Base-by-base conservation (phyloP, 2,113 vertebrate species). In the Lota lota region DNA sequence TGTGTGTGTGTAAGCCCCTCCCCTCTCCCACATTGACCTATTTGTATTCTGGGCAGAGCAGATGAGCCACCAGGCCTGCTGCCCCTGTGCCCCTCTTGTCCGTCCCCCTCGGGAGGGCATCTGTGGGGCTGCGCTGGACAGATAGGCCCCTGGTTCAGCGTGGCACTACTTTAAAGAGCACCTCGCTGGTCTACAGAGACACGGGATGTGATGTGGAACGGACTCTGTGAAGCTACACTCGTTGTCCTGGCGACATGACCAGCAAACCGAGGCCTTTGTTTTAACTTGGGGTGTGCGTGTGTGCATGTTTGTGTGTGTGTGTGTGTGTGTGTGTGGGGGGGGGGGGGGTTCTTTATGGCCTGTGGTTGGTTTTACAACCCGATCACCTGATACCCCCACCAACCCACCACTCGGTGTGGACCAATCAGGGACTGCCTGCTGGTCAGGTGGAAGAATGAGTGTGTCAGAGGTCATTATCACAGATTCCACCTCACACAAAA, bases 31-130 rank as follows among this genome's bases (percentile, higher is more conserved):
- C 85, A 88, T 78, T 93, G 92, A 92, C 90, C 92, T 91, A 93
- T 93, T 93, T 93, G 91, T 92, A 91, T 92, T 92, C 89, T 90
- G 84, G 86, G 88, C 90, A 90, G 87, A 91, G 86, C 90, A 92
- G 91, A 93, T 92, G 91, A 92, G 90, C 87, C 90, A 91, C 80
- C 86, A 87, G 88, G 85, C 84, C 88, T 59, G 77, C 84, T 85
- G 82, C 80, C 82, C 5, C 88, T 86, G 83, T 77, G 83, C 80
- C 82, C 83, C 79, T 87, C 80, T 68, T 79, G 81, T 79, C 75
- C 60, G 73, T 79, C 84, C 88, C n/a, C 85, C 85, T 66, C 22
- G 82, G 86, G 89, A 90, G 87, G 90, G 89, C 89, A 91, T 90
- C 89, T 91, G 88, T 83, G 87, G 81, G 79, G 79, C 87, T 88